Conservation (phyloP, 92 coral and sea anemone species). For the Porites divaricata region DNA sequence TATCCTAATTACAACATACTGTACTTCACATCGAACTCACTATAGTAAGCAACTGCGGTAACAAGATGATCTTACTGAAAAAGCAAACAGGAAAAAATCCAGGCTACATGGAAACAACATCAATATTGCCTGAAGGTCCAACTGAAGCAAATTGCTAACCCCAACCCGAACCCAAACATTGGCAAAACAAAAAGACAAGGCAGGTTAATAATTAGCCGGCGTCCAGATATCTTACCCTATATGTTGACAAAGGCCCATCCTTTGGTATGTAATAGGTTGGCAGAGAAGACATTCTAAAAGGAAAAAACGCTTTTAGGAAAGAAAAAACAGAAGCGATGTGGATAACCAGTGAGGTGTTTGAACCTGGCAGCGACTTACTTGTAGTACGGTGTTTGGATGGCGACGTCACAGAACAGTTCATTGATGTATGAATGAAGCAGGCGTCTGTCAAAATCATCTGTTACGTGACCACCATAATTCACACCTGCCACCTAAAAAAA, state of each 20-base stretch:
- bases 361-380: constrained; percentile 57
- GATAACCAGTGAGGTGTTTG: neutral
- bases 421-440: constrained; percentile 94
- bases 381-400: constrained; percentile 89
- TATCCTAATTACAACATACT: too few species aligned
- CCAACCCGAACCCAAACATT: neutral
- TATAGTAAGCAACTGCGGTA: neutral
- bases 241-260: constrained; percentile 92
- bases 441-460: constrained; percentile 98
- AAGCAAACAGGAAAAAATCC: too few species aligned
- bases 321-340: too few species aligned
- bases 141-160: too few species aligned
- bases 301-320: neutral
- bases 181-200: neutral
- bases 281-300: constrained; percentile 80
- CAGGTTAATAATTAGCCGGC: neutral
- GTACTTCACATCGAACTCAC: too few species aligned
- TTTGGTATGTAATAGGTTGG: constrained; percentile 98
- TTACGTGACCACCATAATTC: constrained; percentile 99
- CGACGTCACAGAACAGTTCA: constrained; percentile 87
- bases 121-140: too few species aligned
- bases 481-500: constrained; percentile 92
- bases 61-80: too few species aligned
- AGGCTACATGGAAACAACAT: too few species aligned
- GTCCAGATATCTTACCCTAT: constrained; percentile 71